Evolutionary conservation across 92 coral and sea anemone genomes (phyloP).

Genomic region (Parazoanthus darwini): DNA sequence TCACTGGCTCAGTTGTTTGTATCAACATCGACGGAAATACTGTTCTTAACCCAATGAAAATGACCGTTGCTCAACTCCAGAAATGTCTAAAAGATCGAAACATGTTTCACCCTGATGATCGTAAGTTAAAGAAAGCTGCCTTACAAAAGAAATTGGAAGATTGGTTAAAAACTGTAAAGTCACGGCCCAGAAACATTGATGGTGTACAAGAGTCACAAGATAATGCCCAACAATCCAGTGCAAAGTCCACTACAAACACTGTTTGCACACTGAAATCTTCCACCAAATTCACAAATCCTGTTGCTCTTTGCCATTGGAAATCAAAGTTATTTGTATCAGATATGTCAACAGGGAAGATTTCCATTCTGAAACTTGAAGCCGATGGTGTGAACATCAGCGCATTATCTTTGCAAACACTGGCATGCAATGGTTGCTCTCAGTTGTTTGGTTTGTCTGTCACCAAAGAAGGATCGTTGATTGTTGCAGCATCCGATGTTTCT

Average conservation of each 20-base stretch:
- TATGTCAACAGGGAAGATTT: conserved; percentile 45
- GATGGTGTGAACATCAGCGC: conserved; percentile 49
- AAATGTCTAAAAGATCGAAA: conserved; percentile 43
- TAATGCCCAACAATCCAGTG: conserved; percentile 40
- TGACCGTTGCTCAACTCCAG: conserved; percentile 42
- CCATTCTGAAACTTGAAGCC: conserved; percentile 43
- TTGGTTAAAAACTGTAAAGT: conserved; percentile 42
- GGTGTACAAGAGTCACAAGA: conserved; percentile 37
- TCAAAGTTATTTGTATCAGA: conserved; percentile 46
- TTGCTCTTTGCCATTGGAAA: conserved; percentile 45
- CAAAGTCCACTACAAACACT: conserved; percentile 45
- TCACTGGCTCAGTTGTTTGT: conserved; percentile 33
- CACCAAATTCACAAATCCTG: conserved; percentile 42
- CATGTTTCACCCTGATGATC: conserved; percentile 42
- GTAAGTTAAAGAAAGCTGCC: conserved; percentile 46
- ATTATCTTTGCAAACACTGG: conserved; percentile 44
- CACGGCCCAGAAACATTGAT: conserved; percentile 34
- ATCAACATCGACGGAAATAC: conserved; percentile 38
- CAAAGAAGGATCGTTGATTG: conserved; percentile 46
- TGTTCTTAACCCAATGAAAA: conserved; percentile 45
- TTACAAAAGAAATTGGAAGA: conserved; percentile 45
- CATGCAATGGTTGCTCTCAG: conserved; percentile 46
- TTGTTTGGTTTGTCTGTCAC: conserved; percentile 45
- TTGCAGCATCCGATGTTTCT: conserved; percentile 45
- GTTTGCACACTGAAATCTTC: conserved; percentile 46